Evolutionary conservation across 2,888 invertebrate species (phyloP).

Genomic region (Chesias legatella): DNA sequence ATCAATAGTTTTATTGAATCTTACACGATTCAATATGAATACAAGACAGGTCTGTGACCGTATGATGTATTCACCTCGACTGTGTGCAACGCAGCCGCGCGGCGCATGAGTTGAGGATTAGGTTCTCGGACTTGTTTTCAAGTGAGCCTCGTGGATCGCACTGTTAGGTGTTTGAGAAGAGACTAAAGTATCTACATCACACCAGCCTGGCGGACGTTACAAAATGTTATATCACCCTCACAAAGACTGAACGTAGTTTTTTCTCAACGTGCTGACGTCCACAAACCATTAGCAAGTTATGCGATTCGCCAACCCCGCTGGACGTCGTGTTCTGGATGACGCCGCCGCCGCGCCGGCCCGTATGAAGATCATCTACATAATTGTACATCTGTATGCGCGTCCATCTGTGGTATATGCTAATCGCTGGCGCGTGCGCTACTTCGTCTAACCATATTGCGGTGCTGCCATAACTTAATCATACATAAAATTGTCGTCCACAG

Average conservation of each 20-base stretch:
- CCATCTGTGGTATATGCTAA: slow-evolving; percentile 12
- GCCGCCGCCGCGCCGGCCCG: slow-evolving; percentile 3
- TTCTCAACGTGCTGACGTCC: slow-evolving; percentile 1
- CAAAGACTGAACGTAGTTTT: slow-evolving; percentile 1
- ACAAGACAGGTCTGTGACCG: too few species aligned
- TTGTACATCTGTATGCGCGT: slow-evolving; percentile 16
- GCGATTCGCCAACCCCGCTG: slow-evolving; percentile 2
- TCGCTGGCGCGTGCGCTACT: slow-evolving; percentile 5
- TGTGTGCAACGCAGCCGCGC: too few species aligned
- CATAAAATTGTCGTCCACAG: not conserved
- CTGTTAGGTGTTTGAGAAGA: too few species aligned
- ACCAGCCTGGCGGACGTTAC: not conserved
- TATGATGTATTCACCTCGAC: too few species aligned
- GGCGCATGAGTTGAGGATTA: too few species aligned
- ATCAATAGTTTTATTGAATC: too few species aligned
- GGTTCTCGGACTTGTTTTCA: too few species aligned
- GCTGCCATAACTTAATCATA: not conserved
- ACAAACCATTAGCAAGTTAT: slow-evolving; percentile 7
- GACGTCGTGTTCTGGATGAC: slow-evolving; percentile 15
- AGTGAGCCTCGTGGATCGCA: too few species aligned
- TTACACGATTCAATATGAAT: too few species aligned
- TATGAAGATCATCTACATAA: slow-evolving; percentile 13
- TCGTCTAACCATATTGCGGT: slow-evolving; percentile 5
- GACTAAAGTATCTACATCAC: too few species aligned
- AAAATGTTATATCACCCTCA: too few species aligned